A percentile compares a stretch with the other conserved stretches of the same genome.
Conservation (phyloP, 2,888 invertebrate genomes). For the Scaeva pyrastri region DNA sequence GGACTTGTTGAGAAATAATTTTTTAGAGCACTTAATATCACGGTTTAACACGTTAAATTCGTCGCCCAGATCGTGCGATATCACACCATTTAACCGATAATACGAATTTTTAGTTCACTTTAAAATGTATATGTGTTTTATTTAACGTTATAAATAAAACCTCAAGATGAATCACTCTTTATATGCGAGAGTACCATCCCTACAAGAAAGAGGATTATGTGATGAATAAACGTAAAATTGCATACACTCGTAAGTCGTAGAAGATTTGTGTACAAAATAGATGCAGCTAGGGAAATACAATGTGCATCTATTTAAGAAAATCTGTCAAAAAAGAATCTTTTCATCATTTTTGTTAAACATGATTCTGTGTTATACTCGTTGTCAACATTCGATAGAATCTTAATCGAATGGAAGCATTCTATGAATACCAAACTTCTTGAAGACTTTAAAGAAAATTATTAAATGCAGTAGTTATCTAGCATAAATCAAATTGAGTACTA, state of each 20-base stretch:
- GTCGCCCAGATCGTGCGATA: too few species aligned
- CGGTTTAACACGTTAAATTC: too few species aligned
- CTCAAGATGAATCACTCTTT: too few species aligned
- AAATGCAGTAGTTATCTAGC: conserved; percentile 24
- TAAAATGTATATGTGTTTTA: too few species aligned
- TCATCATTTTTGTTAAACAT: conserved; percentile 19
- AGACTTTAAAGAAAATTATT: conserved; percentile 13
- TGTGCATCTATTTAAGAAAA: conserved; percentile 58
- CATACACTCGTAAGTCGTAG: too few species aligned
- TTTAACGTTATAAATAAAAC: too few species aligned
- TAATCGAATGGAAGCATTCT: conserved; percentile 56
- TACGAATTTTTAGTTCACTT: too few species aligned
- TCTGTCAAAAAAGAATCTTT: conserved; percentile 40
- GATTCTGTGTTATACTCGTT: not conserved
- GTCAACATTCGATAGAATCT: conserved; percentile 53
- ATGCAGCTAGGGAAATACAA: conserved; percentile 4
- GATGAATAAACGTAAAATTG: too few species aligned
- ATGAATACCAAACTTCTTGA: conserved; percentile 4
- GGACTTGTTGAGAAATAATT: too few species aligned
- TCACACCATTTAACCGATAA: too few species aligned
- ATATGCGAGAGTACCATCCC: not conserved
- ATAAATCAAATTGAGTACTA: conserved; percentile 23
- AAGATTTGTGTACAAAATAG: conserved; percentile 17
- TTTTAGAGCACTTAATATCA: too few species aligned
- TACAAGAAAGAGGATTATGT: not conserved